phyloP scores from a whole-genome alignment of 2,797 vertebrate genomes.

The Poecilia velifera region DNA sequence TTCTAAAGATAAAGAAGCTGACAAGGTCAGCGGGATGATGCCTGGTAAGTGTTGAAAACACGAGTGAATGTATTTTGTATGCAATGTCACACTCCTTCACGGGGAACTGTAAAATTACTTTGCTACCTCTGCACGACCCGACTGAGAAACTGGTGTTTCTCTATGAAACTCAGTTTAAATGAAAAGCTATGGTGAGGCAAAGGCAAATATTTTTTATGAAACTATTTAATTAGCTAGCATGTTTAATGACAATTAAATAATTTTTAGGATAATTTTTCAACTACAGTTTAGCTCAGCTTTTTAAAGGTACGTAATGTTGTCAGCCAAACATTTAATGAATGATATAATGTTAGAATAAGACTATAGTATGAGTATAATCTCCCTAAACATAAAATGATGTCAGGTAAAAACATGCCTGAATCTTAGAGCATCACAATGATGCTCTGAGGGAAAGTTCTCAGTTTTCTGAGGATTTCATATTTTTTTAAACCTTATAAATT shows the following conservation, averaged over 20 bases:
- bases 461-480: no score
- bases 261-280: neutral
- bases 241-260: neutral
- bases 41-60: conserved; percentile 48
- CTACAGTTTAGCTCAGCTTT: neutral
- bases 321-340: neutral
- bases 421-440: neutral
- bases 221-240: no score
- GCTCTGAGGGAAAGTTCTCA: neutral
- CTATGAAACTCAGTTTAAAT: conserved; percentile 20
- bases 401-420: neutral
- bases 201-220: neutral
- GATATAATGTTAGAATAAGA: no score
- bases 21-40: conserved; percentile 62
- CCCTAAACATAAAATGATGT: neutral
- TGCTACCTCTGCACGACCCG: conserved; percentile 17
- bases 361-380: no score
- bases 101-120: conserved; percentile 43
- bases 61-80: conserved; percentile 47
- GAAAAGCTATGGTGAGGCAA: conserved; percentile 14
- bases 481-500: neutral
- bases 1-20: conserved; percentile 49
- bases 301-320: neutral
- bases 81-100: conserved; percentile 32
- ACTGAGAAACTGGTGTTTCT: conserved; percentile 21